Evolutionary conservation across 2,113 vertebrate genomes (phyloP).

Genomic region (Amphiprion ocellaris): DNA sequence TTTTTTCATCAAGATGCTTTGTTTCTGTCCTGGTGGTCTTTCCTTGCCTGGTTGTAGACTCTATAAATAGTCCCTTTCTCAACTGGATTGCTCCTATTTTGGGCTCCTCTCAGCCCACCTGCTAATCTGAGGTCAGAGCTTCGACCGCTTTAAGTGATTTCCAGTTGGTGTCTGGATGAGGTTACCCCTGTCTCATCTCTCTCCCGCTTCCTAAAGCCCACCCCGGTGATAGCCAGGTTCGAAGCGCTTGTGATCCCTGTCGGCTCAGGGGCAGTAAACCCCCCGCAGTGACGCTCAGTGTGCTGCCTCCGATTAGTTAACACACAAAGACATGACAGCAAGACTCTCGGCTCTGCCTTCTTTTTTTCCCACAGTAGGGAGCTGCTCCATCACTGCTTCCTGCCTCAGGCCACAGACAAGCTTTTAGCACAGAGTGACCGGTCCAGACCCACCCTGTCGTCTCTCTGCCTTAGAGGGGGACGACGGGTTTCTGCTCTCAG

Average conservation of each 20-base stretch:
- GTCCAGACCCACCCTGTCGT: constrained; percentile 48
- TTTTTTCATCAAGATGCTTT: no score
- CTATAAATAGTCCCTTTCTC: no score
- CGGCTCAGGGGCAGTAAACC: constrained; percentile 52
- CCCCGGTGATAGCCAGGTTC: constrained; percentile 54
- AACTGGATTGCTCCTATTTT: constrained; percentile 20
- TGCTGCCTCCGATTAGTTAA: constrained; percentile 78
- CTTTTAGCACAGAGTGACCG: constrained; percentile 18
- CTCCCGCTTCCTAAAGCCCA: constrained; percentile 50
- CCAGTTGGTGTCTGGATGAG: constrained; percentile 20
- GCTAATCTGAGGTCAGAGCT: constrained; percentile 19
- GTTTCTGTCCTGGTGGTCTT: no score
- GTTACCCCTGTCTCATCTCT: background rate
- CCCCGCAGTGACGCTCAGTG: constrained; percentile 62
- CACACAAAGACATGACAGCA: constrained; percentile 79
- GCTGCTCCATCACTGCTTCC: constrained; percentile 47
- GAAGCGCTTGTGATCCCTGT: constrained; percentile 12
- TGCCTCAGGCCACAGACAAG: constrained; percentile 40
- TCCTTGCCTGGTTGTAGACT: no score
- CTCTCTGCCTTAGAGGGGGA: background rate
- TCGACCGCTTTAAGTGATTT: constrained; percentile 19
- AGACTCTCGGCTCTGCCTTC: constrained; percentile 51
- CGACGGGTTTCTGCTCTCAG: constrained; percentile 30
- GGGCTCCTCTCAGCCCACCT: constrained; percentile 41
- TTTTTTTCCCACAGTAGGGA: constrained; percentile 48